Evolutionary conservation across 2,113 vertebrate genomes (phyloP).

Genomic region (Pluvianellus socialis): DNA sequence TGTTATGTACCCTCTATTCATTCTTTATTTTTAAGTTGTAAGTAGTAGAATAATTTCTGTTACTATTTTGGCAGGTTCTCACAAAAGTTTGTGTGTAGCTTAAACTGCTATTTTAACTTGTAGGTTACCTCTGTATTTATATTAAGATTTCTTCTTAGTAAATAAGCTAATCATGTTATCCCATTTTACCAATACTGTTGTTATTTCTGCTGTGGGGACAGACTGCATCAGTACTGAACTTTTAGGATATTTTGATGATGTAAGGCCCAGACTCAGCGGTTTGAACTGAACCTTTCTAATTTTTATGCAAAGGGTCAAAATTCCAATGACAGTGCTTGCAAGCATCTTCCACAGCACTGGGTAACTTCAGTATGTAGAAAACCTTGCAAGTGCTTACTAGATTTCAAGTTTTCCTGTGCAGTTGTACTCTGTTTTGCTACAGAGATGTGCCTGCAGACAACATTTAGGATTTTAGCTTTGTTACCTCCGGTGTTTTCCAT

Average conservation of each 20-base stretch:
- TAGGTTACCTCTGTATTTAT: background rate
- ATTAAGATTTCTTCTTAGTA: background rate
- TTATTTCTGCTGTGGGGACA: background rate
- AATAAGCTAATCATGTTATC: background rate
- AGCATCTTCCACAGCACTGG: background rate
- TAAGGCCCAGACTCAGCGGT: background rate
- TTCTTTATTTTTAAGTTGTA: background rate
- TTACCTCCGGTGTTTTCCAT: background rate
- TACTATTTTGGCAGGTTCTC: background rate
- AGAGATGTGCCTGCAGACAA: too few species aligned
- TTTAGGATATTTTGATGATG: background rate
- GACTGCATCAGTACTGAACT: background rate
- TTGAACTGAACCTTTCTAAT: background rate
- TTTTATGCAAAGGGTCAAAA: background rate
- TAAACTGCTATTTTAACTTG: background rate
- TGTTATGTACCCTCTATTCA: background rate
- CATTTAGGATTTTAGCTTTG: background rate
- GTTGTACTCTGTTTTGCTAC: background rate
- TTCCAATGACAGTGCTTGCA: background rate
- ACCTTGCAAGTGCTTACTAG: background rate
- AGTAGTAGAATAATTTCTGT: background rate
- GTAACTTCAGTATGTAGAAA: background rate
- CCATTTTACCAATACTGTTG: background rate
- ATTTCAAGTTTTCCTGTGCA: background rate
- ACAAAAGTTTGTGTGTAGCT: background rate